Evolutionary conservation across 1,140 invertebrate genomes (phyloP), one percentile per base, ranked within the genome.

Genomic region (Bombus balteatus): DNA sequence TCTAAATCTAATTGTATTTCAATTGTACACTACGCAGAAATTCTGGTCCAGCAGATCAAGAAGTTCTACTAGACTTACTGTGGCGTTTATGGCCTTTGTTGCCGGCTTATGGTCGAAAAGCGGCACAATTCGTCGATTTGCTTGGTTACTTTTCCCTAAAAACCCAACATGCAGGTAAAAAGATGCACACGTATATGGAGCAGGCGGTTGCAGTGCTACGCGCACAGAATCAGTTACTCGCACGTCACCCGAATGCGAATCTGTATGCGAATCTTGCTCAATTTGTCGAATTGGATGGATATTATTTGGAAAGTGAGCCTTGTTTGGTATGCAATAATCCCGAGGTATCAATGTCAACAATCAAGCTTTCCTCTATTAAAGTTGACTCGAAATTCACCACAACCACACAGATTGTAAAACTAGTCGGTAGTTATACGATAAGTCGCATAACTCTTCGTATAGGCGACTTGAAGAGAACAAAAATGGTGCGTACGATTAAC

Each of bases 281-380:
- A 10, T 98, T 98, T 92, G 98, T 99, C 22, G 98, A 99, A 92
- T 96, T 99, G 72, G 99, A 99, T 94, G 99, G 99, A 0, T 99
- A 98, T 94, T 99, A 99, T 94, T 95, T 99, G 62, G 99, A 99
- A 95, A 99, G 98, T 86, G 98, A 99, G 93, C 99, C 99, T 0
- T 99, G 99, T 93, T 96, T 99, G 37, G 98, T 99, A 0, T 99
- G 99, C 94, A 99, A 99, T 94, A 99, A 99, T 95, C 98, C 99
- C 1, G 99, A 99, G 95, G 98, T 99, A 28, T 97, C 98, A 2
- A 98, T 98, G 96, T 95, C 97, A 0, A 98, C 97, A 83, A 98
- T 99, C 66, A 99, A 99, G 95, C 95, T 99, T 57, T 98, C 98
- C 1, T 97, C 98, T 0, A 98, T 99, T 13, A 99, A 99, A 96